Conservation (phyloP, 2,113 vertebrate genomes). For the Cacatua alba region DNA sequence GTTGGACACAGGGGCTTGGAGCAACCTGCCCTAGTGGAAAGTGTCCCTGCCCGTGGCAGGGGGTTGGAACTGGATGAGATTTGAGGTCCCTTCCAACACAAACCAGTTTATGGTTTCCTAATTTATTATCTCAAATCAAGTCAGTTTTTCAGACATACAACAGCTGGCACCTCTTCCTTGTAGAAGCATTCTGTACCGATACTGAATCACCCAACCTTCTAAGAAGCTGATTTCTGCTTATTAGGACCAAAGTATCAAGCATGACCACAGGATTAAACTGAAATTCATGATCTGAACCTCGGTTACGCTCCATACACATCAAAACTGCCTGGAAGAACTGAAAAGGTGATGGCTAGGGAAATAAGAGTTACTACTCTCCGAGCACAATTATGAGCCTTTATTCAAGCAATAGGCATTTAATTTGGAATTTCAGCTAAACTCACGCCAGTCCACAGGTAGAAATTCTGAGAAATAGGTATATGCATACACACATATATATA, state of each 20-base stretch:
- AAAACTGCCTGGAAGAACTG: not conserved
- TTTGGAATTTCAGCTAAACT: conserved; percentile 6
- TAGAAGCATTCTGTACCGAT: not conserved
- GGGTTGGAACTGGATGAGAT: too few species aligned
- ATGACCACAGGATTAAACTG: not conserved
- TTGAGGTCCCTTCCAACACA: too few species aligned
- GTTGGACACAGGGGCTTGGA: too few species aligned
- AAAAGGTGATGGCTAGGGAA: not conserved
- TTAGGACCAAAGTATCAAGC: not conserved
- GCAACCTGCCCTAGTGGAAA: too few species aligned
- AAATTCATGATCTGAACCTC: not conserved
- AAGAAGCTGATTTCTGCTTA: not conserved
- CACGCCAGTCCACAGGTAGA: not conserved
- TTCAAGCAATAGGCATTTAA: not conserved
- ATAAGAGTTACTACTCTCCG: not conserved
- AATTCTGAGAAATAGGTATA: not conserved
- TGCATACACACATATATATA: not conserved
- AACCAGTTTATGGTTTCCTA: too few species aligned
- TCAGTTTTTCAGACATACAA: not conserved
- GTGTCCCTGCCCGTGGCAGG: too few species aligned
- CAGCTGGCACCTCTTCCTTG: not conserved
- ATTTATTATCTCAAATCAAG: not conserved
- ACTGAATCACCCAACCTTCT: not conserved
- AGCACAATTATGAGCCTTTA: not conserved
- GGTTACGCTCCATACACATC: not conserved